These are phyloP conservation scores for Bubalus kerabau DNA, from an alignment of 2,113 vertebrate genomes.

Conservation along the genomic window DNA sequence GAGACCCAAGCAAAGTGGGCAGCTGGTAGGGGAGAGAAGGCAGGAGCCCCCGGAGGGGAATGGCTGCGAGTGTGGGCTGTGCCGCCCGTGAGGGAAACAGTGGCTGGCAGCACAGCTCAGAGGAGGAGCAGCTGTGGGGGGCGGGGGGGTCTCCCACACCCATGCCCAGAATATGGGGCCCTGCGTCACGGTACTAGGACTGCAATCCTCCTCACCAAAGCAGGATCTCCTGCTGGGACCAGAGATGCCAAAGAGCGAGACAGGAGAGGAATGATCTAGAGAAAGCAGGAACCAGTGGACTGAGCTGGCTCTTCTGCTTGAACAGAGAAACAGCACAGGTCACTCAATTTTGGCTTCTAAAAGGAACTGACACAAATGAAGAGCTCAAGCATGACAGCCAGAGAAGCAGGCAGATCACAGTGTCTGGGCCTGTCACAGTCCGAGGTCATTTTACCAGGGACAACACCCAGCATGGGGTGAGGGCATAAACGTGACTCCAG, in stretches of 20 bases:
- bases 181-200: background rate
- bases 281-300: background rate
- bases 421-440: background rate
- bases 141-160: rapidly evolving
- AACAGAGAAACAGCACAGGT: background rate
- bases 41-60: background rate
- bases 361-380: background rate
- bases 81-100: rapidly evolving
- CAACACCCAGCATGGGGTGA: rapidly evolving
- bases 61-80: rapidly evolving
- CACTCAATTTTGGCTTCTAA: background rate
- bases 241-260: background rate
- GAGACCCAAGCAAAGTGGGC: background rate
- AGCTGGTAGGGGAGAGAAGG: background rate
- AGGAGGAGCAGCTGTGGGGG: rapidly evolving
- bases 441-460: rapidly evolving
- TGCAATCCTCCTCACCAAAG: too few relatives aligned
- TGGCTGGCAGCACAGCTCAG: rapidly evolving
- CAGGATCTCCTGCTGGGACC: background rate
- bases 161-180: background rate
- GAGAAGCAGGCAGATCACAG: too few relatives aligned
- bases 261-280: background rate
- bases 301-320: rapidly evolving
- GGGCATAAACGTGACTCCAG: rapidly evolving
- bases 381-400: rapidly evolving